Conservation (phyloP, 2,113 vertebrate species). For the Cynoglossus semilaevis region DNA sequence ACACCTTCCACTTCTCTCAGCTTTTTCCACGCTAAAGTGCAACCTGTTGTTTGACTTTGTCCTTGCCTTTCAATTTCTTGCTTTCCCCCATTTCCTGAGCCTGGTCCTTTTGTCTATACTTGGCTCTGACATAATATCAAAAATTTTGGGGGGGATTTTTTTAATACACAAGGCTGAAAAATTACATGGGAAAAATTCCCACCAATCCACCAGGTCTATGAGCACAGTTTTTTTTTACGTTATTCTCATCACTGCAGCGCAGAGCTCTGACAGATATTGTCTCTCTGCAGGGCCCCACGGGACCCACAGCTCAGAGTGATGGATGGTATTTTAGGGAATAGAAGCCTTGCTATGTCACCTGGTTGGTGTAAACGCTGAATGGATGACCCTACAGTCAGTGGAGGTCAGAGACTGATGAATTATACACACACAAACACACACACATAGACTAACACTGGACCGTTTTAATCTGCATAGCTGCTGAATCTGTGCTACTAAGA, state of each 20-base stretch:
- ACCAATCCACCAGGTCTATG: background rate
- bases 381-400: constrained; percentile 14
- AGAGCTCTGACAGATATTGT: background rate
- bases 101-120: no score
- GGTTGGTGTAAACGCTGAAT: constrained; percentile 27
- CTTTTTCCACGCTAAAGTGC: no score
- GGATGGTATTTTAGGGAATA: constrained; percentile 17
- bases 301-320: constrained; percentile 14
- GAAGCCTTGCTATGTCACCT: constrained; percentile 22
- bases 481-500: background rate
- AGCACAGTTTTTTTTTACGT: no score
- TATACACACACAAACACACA: background rate
- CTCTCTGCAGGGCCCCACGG: background rate
- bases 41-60: no score
- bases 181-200: no score
- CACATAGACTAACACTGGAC: background rate
- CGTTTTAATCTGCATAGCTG: constrained; percentile 11
- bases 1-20: no score
- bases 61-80: no score
- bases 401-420: constrained; percentile 16
- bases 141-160: no score
- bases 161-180: no score
- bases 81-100: no score
- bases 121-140: no score
- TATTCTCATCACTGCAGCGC: background rate